Base-by-base conservation (phyloP, 2,888 invertebrate species). In the Aleiodes alternator region DNA sequence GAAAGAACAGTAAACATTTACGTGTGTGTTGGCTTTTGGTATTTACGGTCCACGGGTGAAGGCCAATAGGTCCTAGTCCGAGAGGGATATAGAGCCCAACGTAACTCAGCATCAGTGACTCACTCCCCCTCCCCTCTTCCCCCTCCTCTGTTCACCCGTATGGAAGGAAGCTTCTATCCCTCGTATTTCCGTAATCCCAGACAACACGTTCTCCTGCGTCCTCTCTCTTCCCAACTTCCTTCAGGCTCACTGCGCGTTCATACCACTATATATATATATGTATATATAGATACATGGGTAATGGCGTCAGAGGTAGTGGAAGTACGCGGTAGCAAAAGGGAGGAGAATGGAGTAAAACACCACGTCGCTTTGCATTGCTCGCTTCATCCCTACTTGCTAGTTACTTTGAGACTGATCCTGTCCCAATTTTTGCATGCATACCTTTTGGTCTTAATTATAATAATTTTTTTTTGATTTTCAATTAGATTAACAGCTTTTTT, bases 61-160 rank as follows among this genome's bases (percentile, higher is more conserved):
- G 85, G 69, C 76, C 84, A 86, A 86, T 87, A 85, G 88, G 84
- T 75, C 57, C 57, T 56, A 38, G 50, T 85, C 81, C 83, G 73
- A 80, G 14, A 53, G 86, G 88, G 89, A 88, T 89, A 88, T 87
- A 88, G 85, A 82, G 73, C 75, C 77, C 84, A 80, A 85, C 87
- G 88, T 89, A 89, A 88, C 87, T 89, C 88, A 89, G 88, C 88
- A 88, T 89, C 88, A 88, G 86, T 81, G 77, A 76, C 23, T 73
- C 72, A 16, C 53, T 48, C 59, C 16, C 53, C n/a, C 29, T 23
- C 23, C 23, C 23, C 23, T 23, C 23, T 23, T 73, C 72, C 6
- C 78, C 76, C 76, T 71, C 75, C 66, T 3, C 5, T 53, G 16
- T 53, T 51, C 31, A 50, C 29, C n/a, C 12, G 31, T 59, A 74